A percentile compares a stretch with the other conserved stretches of the same genome.
phyloP scores from a whole-genome alignment of 2,888 invertebrate genomes.

The Ophion ventricosus region DNA sequence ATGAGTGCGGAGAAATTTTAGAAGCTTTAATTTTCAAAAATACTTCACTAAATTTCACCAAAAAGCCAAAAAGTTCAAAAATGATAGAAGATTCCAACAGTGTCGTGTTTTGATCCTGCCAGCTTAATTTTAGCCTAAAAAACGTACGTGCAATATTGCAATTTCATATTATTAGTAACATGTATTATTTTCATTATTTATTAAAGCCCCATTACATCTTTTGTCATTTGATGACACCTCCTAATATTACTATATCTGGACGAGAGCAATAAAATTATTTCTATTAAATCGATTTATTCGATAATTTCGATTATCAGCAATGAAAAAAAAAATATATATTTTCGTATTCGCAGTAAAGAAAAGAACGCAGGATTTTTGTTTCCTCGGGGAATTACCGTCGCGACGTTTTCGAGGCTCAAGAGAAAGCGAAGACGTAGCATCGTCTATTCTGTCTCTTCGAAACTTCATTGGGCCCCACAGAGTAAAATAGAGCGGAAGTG shows the following conservation, averaged over 20 bases:
- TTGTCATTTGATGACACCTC: background rate
- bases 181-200: background rate
- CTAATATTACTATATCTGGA: background rate
- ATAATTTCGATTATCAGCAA: background rate
- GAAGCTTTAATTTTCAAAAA: background rate
- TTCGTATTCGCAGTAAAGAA: background rate
- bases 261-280: background rate
- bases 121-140: too few relatives aligned
- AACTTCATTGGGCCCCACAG: constrained; percentile 75
- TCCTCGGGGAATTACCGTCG: background rate
- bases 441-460: constrained; percentile 74
- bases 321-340: background rate
- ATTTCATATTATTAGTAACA: background rate
- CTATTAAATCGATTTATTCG: background rate
- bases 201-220: background rate
- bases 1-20: too few relatives aligned
- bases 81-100: background rate
- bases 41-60: background rate
- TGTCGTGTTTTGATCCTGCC: too few relatives aligned
- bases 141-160: too few relatives aligned
- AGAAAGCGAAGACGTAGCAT: constrained; percentile 66
- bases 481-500: constrained; percentile 80
- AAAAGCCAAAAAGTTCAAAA: background rate
- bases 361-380: background rate
- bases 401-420: background rate